These are phyloP conservation scores for Ladona fulva DNA, from an alignment of 1,140 invertebrate species.

Conservation along the genomic window DNA sequence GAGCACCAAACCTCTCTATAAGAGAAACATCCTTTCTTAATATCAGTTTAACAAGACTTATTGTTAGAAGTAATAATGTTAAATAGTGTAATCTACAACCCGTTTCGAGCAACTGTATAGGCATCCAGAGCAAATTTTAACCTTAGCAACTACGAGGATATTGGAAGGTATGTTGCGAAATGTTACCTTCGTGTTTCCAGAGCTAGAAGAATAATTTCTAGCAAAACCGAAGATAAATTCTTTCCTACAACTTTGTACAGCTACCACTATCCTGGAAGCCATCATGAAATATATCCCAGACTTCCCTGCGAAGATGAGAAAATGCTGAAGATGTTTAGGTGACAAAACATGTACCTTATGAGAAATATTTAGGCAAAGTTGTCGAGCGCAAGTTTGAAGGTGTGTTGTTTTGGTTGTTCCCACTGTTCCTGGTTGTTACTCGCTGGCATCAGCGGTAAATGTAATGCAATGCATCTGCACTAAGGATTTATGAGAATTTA, in stretches of 20 bases:
- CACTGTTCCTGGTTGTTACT: too few relatives aligned
- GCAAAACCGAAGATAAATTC: neutral
- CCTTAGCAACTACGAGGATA: neutral
- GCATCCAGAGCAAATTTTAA: neutral
- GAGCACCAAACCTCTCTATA: slow-evolving; percentile 45
- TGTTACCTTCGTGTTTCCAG: neutral
- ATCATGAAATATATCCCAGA: neutral
- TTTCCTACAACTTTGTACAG: neutral
- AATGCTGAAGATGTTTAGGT: neutral
- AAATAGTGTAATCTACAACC: neutral
- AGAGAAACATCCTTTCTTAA: slow-evolving; percentile 26
- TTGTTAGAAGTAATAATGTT: neutral
- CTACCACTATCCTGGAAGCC: neutral
- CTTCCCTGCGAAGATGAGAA: neutral
- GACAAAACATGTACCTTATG: neutral
- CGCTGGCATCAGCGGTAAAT: too few relatives aligned
- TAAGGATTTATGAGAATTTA: too few relatives aligned
- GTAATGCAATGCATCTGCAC: too few relatives aligned
- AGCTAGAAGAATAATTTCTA: neutral
- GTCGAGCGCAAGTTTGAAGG: too few relatives aligned
- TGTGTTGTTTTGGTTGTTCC: too few relatives aligned
- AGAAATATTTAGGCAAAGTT: neutral
- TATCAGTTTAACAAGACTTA: neutral
- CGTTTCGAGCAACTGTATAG: neutral
- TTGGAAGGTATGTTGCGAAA: neutral